Percentiles rank a stretch among this genome's conserved stretches.
phyloP scores from a whole-genome alignment of 1,140 invertebrate genomes.

The Hermetia illucens region DNA sequence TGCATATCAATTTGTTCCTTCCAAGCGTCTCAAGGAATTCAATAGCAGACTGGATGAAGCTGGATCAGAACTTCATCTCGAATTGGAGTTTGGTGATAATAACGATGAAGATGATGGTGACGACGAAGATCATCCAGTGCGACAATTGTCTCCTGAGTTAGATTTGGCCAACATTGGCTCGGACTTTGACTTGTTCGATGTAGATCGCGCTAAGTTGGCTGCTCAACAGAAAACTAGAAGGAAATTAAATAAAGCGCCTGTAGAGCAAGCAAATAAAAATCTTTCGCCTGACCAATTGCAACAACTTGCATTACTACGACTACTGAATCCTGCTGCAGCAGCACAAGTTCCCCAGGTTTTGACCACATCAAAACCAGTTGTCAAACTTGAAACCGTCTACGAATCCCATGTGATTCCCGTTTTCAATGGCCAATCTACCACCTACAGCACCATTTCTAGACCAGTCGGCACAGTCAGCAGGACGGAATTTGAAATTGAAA shows the following conservation, averaged over 20 bases:
- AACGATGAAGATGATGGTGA: slow-evolving; percentile 54
- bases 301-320: slow-evolving; percentile 52
- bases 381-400: slow-evolving; percentile 61
- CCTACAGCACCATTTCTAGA: slow-evolving; percentile 60
- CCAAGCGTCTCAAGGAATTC: slow-evolving; percentile 77
- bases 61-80: slow-evolving; percentile 71
- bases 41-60: slow-evolving; percentile 74
- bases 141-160: slow-evolving; percentile 40
- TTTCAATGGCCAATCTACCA: slow-evolving; percentile 54
- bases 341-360: slow-evolving; percentile 48
- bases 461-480: slow-evolving; percentile 58
- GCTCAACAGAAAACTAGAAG: slow-evolving; percentile 31
- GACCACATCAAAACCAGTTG: slow-evolving; percentile 58
- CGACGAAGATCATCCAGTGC: slow-evolving; percentile 41
- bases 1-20: slow-evolving; percentile 71
- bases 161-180: slow-evolving; percentile 51
- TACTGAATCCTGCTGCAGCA: slow-evolving; percentile 51
- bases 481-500: slow-evolving; percentile 59
- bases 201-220: slow-evolving; percentile 44
- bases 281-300: slow-evolving; percentile 58
- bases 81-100: slow-evolving; percentile 70
- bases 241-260: slow-evolving; percentile 25
- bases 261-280: no score
- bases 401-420: slow-evolving; percentile 68
- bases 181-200: slow-evolving; percentile 50